These are phyloP conservation scores for Polymixis lichenea DNA, from an alignment of 2,888 invertebrate genomes.

Conservation along the genomic window DNA sequence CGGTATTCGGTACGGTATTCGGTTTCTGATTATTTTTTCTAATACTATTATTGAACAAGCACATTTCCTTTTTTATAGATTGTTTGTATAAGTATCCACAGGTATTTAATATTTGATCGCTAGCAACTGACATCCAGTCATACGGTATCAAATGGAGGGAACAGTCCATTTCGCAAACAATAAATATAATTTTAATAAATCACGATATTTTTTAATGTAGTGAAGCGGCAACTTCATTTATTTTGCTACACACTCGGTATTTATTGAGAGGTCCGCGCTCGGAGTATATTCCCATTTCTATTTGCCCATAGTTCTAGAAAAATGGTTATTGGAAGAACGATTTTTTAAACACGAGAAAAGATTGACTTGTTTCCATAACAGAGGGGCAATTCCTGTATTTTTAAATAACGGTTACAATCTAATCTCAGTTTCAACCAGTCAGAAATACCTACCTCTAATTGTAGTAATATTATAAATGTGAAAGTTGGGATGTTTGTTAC, in stretches of 20 bases:
- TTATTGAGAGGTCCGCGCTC: constrained; percentile 61
- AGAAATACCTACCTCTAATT: background rate
- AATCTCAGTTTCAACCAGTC: background rate
- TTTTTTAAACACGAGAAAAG: constrained; percentile 7
- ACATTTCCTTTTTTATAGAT: background rate
- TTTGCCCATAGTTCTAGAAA: constrained; percentile 62
- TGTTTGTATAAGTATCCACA: background rate
- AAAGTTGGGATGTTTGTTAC: too few species aligned
- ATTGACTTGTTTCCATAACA: background rate
- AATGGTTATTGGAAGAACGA: constrained; percentile 63
- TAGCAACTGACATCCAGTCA: background rate
- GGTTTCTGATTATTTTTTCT: background rate
- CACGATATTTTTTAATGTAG: constrained; percentile 40
- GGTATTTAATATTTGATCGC: background rate
- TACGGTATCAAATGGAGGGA: background rate
- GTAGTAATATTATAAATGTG: too few species aligned
- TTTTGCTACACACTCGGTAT: constrained; percentile 53
- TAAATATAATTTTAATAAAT: constrained; percentile 22
- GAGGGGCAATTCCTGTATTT: background rate
- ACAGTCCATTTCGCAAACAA: constrained; percentile 23
- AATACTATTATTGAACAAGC: background rate
- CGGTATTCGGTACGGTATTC: too few species aligned
- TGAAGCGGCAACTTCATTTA: constrained; percentile 58
- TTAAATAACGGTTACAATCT: background rate
- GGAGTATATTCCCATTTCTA: constrained; percentile 66